These are phyloP conservation scores for Miltochrista miniata DNA, from an alignment of 2,888 invertebrate species.

Conservation along the genomic window DNA sequence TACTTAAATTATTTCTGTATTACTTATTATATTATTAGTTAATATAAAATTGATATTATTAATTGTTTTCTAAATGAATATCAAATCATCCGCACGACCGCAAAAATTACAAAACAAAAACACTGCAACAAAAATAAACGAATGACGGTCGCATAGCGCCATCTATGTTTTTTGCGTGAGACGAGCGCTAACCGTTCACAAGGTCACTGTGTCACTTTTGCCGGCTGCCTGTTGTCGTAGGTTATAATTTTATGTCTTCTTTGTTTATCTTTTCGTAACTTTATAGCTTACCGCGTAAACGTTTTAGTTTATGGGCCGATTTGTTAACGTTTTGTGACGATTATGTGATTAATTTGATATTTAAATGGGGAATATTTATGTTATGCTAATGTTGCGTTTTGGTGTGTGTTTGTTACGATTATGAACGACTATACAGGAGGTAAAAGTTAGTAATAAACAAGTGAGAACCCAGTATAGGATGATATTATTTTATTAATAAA, in stretches of 20 bases:
- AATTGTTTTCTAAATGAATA: no score
- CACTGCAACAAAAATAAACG: slow-evolving; percentile 6
- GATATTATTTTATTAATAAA: no score
- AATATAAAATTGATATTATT: no score
- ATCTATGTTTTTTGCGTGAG: slow-evolving; percentile 63
- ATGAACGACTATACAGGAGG: no score
- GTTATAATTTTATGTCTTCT: slow-evolving; percentile 84
- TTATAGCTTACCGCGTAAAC: slow-evolving; percentile 75
- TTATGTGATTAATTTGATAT: slow-evolving; percentile 21
- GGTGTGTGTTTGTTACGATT: no score
- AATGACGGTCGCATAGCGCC: slow-evolving; percentile 53
- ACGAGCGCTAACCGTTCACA: slow-evolving; percentile 56
- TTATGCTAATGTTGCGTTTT: slow-evolving; percentile 13
- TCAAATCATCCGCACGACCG: no score
- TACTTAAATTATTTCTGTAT: no score
- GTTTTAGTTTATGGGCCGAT: slow-evolving; percentile 49
- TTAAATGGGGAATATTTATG: slow-evolving; percentile 11
- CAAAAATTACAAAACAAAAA: no score
- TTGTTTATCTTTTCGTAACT: slow-evolving; percentile 83
- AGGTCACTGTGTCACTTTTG: slow-evolving; percentile 83
- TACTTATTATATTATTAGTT: no score
- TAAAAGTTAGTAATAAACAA: no score
- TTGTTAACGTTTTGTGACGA: slow-evolving; percentile 26
- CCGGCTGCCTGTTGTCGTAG: slow-evolving; percentile 83
- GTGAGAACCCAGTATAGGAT: no score